phyloP scores from a whole-genome alignment of 2,888 invertebrate species.

The Pandemis corylana region DNA sequence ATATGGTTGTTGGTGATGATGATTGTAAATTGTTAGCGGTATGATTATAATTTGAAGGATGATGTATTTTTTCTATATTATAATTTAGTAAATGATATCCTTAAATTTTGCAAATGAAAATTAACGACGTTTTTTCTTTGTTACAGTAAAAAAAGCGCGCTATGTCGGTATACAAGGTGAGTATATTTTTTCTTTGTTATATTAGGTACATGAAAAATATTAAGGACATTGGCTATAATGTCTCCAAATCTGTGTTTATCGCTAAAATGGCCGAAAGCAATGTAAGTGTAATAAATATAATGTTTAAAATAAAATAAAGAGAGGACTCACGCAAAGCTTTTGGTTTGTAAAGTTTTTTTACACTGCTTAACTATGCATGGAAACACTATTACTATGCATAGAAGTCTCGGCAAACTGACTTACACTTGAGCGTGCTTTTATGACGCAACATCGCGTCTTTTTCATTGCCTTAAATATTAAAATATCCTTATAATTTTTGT shows the following conservation, averaged over 20 bases:
- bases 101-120: not conserved
- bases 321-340: not conserved
- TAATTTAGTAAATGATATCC: not conserved
- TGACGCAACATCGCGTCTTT: not conserved
- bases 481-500: too few species aligned
- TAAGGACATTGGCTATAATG: too few species aligned
- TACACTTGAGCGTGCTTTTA: not conserved
- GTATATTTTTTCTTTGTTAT: conserved; percentile 53
- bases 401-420: not conserved
- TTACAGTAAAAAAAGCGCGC: conserved; percentile 96
- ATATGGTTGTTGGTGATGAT: too few species aligned
- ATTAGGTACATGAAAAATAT: too few species aligned
- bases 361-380: not conserved
- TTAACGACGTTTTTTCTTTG: conserved; percentile 63
- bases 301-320: not conserved
- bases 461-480: too few species aligned
- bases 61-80: not conserved
- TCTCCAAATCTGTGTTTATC: too few species aligned
- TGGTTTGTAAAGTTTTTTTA: not conserved
- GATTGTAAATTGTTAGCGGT: too few species aligned
- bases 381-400: not conserved
- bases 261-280: too few species aligned
- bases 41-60: too few species aligned
- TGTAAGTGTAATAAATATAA: not conserved
- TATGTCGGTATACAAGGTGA: conserved; percentile 93